These are phyloP conservation scores for Dendrolimus kikuchii DNA, from an alignment of 1,140 invertebrate genomes.

Conservation along the genomic window DNA sequence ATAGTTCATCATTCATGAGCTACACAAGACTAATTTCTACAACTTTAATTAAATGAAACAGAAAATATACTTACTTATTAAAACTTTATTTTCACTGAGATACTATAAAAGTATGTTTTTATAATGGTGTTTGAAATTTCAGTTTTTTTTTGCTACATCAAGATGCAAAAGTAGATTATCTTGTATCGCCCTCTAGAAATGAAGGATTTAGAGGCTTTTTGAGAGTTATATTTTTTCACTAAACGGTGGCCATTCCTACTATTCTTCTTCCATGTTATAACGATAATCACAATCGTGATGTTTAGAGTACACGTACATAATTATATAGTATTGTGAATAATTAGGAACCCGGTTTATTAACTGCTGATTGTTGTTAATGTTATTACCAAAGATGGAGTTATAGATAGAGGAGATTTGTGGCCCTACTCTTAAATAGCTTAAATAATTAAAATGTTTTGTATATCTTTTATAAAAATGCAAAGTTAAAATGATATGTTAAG, in stretches of 20 bases:
- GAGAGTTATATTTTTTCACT: conserved; percentile 1
- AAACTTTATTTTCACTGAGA: too few relatives aligned
- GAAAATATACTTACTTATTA: too few relatives aligned
- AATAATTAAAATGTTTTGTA: conserved; percentile 63
- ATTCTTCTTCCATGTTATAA: conserved; percentile 3
- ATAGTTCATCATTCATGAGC: too few relatives aligned
- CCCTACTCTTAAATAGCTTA: conserved; percentile 55
- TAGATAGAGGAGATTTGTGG: conserved; percentile 39
- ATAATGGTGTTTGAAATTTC: too few relatives aligned
- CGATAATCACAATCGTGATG: conserved; percentile 24
- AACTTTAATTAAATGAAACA: too few relatives aligned
- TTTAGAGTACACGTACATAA: conserved; percentile 17
- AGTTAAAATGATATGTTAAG: conserved; percentile 39
- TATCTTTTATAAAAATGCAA: conserved; percentile 59
- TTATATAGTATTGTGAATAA: conserved; percentile 24
- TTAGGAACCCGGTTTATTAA: conserved; percentile 40
- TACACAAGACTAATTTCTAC: too few relatives aligned
- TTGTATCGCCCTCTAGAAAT: too few relatives aligned
- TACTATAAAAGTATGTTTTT: too few relatives aligned
- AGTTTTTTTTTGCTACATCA: too few relatives aligned
- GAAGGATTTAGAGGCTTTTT: too few relatives aligned
- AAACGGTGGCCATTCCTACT: not conserved
- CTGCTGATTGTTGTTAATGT: conserved; percentile 55
- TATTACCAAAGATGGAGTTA: conserved; percentile 68
- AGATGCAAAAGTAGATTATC: too few relatives aligned